Conservation (phyloP, 2,888 invertebrate genomes). For the Eupeodes luniger region DNA sequence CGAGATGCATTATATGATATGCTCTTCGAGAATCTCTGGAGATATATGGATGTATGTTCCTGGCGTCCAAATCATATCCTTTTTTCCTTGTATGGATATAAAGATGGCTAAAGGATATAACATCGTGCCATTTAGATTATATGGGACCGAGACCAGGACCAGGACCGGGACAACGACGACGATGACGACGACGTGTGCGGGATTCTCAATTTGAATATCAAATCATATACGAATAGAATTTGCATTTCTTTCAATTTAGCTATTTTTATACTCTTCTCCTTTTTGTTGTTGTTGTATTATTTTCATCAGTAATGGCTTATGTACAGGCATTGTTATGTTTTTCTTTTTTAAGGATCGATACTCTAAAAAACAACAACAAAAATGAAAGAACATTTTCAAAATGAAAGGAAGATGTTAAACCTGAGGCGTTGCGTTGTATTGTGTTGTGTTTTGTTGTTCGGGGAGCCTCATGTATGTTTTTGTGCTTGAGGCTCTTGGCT, state of each 20-base stretch:
- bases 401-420: constrained; percentile 3
- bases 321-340: constrained; percentile 33
- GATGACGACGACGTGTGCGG: constrained; percentile 1
- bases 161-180: too few species aligned
- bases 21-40: too few species aligned
- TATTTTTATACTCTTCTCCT: constrained; percentile 1
- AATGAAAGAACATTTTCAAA: constrained; percentile 3
- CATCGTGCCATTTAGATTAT: not conserved
- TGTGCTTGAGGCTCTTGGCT: constrained; percentile 14
- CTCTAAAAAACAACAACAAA: not conserved
- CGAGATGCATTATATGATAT: too few species aligned
- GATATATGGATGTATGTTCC: too few species aligned
- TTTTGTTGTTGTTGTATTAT: constrained; percentile 20
- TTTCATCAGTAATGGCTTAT: constrained; percentile 23
- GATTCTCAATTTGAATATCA: constrained; percentile 65
- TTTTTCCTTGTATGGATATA: too few species aligned
- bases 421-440: not conserved
- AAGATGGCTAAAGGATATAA: constrained; percentile 5
- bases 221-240: constrained; percentile 70
- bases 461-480: not conserved
- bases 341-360: constrained; percentile 11
- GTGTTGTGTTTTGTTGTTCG: too few species aligned
- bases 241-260: constrained; percentile 59
- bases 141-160: not conserved
- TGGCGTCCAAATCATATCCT: too few species aligned